Evolutionary conservation across 2,888 invertebrate species (phyloP).

Genomic region (Spodoptera littoralis): DNA sequence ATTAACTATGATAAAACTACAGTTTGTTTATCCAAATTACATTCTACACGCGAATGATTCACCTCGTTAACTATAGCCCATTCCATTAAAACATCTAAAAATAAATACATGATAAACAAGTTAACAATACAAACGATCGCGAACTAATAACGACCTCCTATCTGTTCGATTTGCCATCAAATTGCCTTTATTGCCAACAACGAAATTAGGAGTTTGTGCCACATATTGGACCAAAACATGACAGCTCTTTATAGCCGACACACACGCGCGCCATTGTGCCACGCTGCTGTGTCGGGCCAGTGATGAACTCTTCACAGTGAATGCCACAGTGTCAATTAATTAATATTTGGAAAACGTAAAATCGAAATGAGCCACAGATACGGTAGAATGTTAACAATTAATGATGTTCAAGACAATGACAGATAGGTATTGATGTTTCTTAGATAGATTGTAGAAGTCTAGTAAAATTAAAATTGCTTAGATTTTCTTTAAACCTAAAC

Average conservation of each 20-base stretch:
- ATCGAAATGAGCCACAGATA: slow-evolving; percentile 1
- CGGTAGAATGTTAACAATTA: slow-evolving; percentile 8
- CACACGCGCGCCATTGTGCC: background rate
- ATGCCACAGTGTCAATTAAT: slow-evolving; percentile 10
- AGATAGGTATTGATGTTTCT: too few species aligned
- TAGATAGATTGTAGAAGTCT: too few species aligned
- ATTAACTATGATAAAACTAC: too few species aligned
- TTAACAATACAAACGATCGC: background rate
- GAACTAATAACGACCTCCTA: slow-evolving; percentile 5
- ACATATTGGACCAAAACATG: slow-evolving; percentile 6
- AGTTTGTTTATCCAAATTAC: too few species aligned
- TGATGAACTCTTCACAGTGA: background rate
- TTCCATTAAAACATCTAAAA: background rate
- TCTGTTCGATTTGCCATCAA: slow-evolving; percentile 17
- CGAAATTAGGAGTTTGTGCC: slow-evolving; percentile 15
- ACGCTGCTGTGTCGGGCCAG: slow-evolving; percentile 16
- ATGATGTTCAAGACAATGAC: background rate
- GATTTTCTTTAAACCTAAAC: background rate
- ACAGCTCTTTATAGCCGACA: slow-evolving; percentile 4
- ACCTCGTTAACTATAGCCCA: too few species aligned
- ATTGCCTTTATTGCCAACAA: slow-evolving; percentile 20
- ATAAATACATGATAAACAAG: slow-evolving; percentile 3
- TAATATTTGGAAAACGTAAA: slow-evolving; percentile 10
- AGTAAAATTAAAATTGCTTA: background rate
- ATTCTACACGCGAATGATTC: too few species aligned